These are phyloP conservation scores for Drosophila teissieri DNA, from an alignment of 1,140 invertebrate genomes.

Conservation along the genomic window DNA sequence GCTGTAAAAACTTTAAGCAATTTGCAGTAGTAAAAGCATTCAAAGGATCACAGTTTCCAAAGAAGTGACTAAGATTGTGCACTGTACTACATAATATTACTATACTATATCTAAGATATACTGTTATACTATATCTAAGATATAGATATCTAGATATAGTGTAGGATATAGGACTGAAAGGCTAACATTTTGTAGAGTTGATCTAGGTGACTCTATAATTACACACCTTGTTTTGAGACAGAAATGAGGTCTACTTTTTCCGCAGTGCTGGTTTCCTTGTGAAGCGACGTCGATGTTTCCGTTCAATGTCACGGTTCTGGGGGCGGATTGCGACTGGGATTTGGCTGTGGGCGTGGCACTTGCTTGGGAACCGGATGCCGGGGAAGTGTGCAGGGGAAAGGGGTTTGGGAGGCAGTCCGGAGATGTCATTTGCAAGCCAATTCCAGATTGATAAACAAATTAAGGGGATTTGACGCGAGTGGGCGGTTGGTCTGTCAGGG, in stretches of 20 bases:
- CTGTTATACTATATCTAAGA: too few relatives aligned
- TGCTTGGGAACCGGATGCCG: slow-evolving; percentile 30
- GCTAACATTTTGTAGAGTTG: too few relatives aligned
- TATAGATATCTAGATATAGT: too few relatives aligned
- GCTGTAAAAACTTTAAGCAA: too few relatives aligned
- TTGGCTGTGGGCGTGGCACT: slow-evolving; percentile 61
- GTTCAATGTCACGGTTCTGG: slow-evolving; percentile 43
- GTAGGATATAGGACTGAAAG: too few relatives aligned
- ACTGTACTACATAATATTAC: too few relatives aligned
- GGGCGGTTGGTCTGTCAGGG: slow-evolving; percentile 1
- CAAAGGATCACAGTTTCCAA: too few relatives aligned
- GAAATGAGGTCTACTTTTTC: neutral
- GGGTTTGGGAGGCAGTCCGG: slow-evolving; percentile 14
- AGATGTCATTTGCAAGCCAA: slow-evolving; percentile 73
- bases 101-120: too few relatives aligned
- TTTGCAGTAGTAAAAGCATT: too few relatives aligned
- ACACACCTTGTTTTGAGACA: too few relatives aligned
- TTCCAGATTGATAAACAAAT: slow-evolving; percentile 62
- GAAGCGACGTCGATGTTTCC: slow-evolving; percentile 6
- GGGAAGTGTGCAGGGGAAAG: slow-evolving; percentile 12
- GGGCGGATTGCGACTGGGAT: slow-evolving; percentile 13
- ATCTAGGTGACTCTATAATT: too few relatives aligned
- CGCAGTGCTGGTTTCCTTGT: slow-evolving; percentile 5
- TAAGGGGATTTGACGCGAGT: slow-evolving; percentile 6
- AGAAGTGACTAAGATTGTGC: too few relatives aligned